Evolutionary conservation across 2,888 invertebrate genomes (phyloP).

Genomic region (Lumbricus terrestris): DNA sequence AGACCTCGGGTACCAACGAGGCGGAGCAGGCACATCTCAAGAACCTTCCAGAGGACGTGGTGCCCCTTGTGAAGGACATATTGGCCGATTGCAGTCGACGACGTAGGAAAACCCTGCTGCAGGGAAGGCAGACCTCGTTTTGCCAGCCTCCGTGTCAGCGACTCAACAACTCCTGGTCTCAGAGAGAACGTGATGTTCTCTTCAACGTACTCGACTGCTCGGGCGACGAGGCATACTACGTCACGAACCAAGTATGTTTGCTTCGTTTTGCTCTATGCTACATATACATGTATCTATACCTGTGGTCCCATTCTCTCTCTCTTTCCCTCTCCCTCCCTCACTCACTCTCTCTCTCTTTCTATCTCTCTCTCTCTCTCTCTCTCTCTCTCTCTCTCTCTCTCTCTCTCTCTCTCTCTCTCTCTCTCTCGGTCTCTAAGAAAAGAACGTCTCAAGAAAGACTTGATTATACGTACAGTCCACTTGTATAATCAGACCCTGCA

Average conservation of each 20-base stretch:
- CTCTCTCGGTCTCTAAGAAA: no score
- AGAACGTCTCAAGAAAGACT: no score
- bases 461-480: no score
- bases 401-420: no score
- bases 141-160: not conserved
- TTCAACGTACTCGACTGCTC: constrained; percentile 58
- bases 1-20: not conserved
- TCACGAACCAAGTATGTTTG: constrained; percentile 51
- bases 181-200: not conserved
- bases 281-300: not conserved
- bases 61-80: not conserved
- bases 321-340: no score
- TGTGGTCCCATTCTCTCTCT: no score
- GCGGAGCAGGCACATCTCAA: not conserved
- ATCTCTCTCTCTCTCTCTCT: no score
- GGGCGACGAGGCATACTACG: constrained; percentile 54
- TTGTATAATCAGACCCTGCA: no score
- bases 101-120: constrained; percentile 41
- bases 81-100: not conserved
- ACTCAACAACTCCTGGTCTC: not conserved
- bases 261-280: not conserved
- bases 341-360: no score
- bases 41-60: not conserved
- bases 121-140: not conserved
- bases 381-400: no score